Evolutionary conservation across 1,140 invertebrate species (phyloP), one percentile per base, ranked within the genome.

Genomic region (Diachasmimorpha longicaudata): DNA sequence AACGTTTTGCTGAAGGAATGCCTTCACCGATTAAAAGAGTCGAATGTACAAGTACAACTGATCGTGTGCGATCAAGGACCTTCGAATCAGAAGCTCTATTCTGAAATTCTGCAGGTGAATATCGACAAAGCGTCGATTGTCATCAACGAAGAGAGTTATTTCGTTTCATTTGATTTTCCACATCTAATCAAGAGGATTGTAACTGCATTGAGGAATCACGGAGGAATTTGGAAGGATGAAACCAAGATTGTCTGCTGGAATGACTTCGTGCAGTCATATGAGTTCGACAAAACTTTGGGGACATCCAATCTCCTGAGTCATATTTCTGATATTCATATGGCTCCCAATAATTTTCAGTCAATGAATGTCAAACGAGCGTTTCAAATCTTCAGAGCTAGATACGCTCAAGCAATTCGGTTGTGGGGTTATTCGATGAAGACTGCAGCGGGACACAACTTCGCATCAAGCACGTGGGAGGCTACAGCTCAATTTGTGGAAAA

Each of bases 291-390:
- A 73, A 63, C 25, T 42, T 4, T 42, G 39, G 37, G 42, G 16
- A 71, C 76, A 9, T 82, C 78, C 5, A 72, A 77, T 66, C 52
- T 81, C 36, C 66, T 82, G 48, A 71, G 52, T 2, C 77, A 81
- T 52, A 79, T 82, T 37, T 78, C 78, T 0, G 67, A 78, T 70
- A 52, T 16, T 1, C 79, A 82, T 73, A 52, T 82, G 4, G 1
- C 46, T 16, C 79, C 78, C 39, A 79, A 80, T 67, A 11, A 19
- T 19, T 82, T 80, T 31, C 73, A 82, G 58, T 55, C 69, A 0
- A 82, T 81, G 80, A 81, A 81, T 23, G 78, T 81, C 11, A 70
- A 77, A 52, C 44, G 70, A 46, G 72, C 76, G 0, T 79, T 81
- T 58, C 79, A 81, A 68, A 14, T 80, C 6, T 63, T 80, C 4